Base-by-base conservation (phyloP, 2,888 invertebrate genomes). In the Troides aeacus region DNA sequence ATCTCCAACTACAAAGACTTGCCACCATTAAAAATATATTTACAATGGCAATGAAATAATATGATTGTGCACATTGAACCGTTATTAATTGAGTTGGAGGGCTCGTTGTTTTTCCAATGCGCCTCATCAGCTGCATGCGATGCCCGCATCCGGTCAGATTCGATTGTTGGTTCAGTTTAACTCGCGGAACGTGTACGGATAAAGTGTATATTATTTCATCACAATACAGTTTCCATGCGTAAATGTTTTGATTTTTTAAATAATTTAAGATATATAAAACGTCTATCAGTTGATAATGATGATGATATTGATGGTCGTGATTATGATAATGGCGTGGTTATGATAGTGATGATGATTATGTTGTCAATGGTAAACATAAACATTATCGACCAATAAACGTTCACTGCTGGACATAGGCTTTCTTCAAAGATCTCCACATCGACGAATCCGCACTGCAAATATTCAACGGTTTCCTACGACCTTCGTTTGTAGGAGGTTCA, bases 61-160 rank as follows among this genome's bases (percentile, higher is more conserved):
- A 23, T 17, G 18, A 58, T 18, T 50, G 62, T 62, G 50, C 18
- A 39, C 61, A 61, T 23, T 36, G 39, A 23, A 23, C 62, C 62
- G 42, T 50, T 62, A 7, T 2, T 42, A 23, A 62, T 42, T 17
- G 62, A 50, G 50, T 24, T 62, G 24, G 21, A 62, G 46, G 42
- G 42, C 23, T 46, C 23, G 50, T 62, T 62, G 62, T 62, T 62
- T 50, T 50, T 24, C 24, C 62, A 50, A 3, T 50, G 62, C 23
- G 30, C 62, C 24, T 58, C 57, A 58, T 50, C 62, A 50, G 46
- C 12, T 46, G 46, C 62, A 50, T 62, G 23, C 50, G 62, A 46
- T 46, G 39, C 42, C 50, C 50, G 62, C 24, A 62, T 50, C 21
- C 50, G 23, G 42, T 42, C 5, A 21, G 17, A 62, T 62, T 62